Evolutionary conservation across 2,113 vertebrate genomes (phyloP).

Genomic region (Megaceryle torquata): DNA sequence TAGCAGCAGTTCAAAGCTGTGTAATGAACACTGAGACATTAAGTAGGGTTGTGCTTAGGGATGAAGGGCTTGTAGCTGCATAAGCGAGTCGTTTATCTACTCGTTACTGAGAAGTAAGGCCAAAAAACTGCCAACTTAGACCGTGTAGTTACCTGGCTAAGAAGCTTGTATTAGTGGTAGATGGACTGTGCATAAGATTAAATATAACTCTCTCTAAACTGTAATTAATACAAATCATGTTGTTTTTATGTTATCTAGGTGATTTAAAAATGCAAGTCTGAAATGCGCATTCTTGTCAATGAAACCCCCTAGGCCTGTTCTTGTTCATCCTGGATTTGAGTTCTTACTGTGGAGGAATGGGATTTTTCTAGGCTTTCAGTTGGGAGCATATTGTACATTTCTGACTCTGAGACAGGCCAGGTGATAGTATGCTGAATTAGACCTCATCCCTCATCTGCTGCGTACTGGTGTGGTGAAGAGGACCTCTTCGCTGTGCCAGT

Average conservation of each 20-base stretch:
- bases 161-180: not conserved
- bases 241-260: not conserved
- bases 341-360: not conserved
- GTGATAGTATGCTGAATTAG: not conserved
- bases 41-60: not conserved
- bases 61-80: rapidly evolving
- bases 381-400: not conserved
- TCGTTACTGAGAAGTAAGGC: not conserved
- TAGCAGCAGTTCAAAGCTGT: not conserved
- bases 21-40: not conserved
- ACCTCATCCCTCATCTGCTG: not conserved
- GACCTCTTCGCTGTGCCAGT: not conserved
- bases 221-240: not conserved
- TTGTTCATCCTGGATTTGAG: not conserved
- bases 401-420: not conserved
- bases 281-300: not conserved
- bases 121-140: no score
- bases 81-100: rapidly evolving
- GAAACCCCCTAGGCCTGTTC: not conserved
- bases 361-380: not conserved
- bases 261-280: not conserved
- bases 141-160: not conserved
- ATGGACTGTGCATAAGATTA: not conserved
- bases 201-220: not conserved
- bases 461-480: no score